A percentile compares a stretch with the other conserved stretches of the same genome.
These are phyloP conservation scores for Recurvirostra avosetta DNA, from an alignment of 2,113 vertebrate species.

Conservation along the genomic window DNA sequence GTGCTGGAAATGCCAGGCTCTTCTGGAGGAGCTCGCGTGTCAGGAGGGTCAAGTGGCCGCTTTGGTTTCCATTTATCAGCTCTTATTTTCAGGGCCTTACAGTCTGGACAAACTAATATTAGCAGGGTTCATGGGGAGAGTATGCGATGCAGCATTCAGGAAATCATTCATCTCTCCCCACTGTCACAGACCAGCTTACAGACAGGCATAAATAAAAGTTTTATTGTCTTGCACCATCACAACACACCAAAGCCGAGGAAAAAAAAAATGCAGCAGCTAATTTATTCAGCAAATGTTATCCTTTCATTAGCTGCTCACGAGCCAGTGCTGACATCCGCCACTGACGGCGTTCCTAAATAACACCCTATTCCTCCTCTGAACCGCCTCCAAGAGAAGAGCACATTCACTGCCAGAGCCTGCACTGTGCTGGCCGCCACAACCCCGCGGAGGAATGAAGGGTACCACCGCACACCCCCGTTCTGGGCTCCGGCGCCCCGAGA, in stretches of 20 bases:
- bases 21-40: not conserved
- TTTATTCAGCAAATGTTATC: not conserved
- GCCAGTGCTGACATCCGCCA: not conserved
- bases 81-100: conserved; percentile 4
- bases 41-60: not conserved
- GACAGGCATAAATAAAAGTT: not conserved
- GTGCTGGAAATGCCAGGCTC: not conserved
- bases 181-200: not conserved
- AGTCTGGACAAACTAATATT: not conserved
- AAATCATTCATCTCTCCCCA: not conserved
- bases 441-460: accelerated
- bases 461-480: too few relatives aligned
- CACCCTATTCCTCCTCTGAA: not conserved
- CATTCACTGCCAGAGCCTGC: accelerated
- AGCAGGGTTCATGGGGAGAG: conserved; percentile 15
- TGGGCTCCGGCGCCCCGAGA: not conserved
- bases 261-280: not conserved
- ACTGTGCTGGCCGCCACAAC: not conserved
- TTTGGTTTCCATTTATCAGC: conserved; percentile 13
- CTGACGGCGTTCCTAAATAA: not conserved
- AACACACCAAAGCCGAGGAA: not conserved
- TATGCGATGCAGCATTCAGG: not conserved
- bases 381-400: not conserved
- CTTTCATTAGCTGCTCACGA: not conserved
- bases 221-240: not conserved